A percentile compares a stretch with the other conserved stretches of the same genome.
Conservation (phyloP, 2,113 vertebrate genomes). For the Pandion haliaetus region DNA sequence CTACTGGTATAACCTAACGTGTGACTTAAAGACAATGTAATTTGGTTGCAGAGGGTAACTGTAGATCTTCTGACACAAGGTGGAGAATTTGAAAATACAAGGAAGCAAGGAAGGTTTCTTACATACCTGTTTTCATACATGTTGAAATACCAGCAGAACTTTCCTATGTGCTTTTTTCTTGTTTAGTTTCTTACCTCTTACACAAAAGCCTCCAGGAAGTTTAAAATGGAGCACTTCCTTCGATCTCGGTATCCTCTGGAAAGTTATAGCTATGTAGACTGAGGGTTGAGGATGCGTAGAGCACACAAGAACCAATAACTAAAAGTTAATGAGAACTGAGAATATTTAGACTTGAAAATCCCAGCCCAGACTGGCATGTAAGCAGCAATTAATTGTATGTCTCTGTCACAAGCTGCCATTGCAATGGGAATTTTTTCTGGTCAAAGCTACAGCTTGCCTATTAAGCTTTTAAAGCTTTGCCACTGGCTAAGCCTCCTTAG, state of each 20-base stretch:
- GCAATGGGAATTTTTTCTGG: neutral
- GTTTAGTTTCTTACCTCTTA: neutral
- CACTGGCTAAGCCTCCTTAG: neutral
- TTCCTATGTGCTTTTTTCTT: neutral
- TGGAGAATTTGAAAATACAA: neutral
- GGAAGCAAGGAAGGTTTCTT: neutral
- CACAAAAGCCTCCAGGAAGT: neutral
- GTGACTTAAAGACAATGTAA: neutral
- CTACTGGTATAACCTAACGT: fast-evolving
- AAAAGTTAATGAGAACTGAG: neutral
- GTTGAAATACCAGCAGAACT: neutral
- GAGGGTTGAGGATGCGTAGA: neutral
- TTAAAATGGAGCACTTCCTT: neutral
- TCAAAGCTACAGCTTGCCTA: neutral
- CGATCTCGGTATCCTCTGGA: neutral
- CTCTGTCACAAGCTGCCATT: neutral
- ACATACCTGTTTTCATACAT: neutral
- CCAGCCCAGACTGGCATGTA: neutral
- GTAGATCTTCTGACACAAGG: neutral
- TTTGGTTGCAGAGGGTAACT: neutral
- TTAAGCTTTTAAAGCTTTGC: neutral
- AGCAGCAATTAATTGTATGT: neutral
- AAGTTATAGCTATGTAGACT: neutral
- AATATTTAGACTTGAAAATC: neutral
- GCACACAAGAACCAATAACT: neutral